Evolutionary conservation across 2,113 vertebrate species (phyloP).

Genomic region (cattle (Bos taurus)): DNA sequence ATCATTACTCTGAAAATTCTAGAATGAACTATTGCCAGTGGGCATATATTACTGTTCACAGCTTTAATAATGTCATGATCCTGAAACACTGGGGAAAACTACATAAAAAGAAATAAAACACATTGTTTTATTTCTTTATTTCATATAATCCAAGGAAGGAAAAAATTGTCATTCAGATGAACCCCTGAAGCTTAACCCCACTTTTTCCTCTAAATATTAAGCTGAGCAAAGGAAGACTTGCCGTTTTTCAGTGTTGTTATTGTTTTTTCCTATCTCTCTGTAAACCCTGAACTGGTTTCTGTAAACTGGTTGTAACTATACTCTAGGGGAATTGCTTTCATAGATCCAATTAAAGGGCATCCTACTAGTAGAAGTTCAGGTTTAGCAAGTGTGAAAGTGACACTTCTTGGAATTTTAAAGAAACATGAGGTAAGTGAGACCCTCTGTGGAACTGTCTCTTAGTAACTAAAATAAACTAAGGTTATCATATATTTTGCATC

Average conservation of each 20-base stretch:
- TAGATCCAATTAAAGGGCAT: constrained; percentile 40
- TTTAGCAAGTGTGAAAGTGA: neutral
- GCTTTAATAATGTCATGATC: neutral
- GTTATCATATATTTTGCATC: neutral
- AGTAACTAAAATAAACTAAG: neutral
- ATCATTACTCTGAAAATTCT: neutral
- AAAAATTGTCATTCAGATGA: neutral
- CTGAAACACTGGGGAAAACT: neutral
- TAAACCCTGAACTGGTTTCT: constrained; percentile 5
- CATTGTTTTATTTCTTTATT: neutral
- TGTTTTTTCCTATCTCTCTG: neutral
- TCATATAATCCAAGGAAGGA: neutral
- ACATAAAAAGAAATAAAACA: neutral
- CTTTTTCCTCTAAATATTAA: neutral
- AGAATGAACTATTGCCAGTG: neutral
- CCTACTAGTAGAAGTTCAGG: neutral
- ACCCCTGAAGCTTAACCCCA: neutral
- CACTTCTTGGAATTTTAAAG: neutral
- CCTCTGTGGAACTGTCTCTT: neutral
- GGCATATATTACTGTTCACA: neutral
- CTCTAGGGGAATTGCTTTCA: constrained; percentile 30
- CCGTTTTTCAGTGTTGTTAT: neutral
- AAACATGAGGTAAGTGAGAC: neutral
- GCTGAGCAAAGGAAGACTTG: neutral
- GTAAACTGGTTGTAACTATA: neutral